Evolutionary conservation across 2,888 invertebrate species (phyloP).

Genomic region (Zonitis immaculata): DNA sequence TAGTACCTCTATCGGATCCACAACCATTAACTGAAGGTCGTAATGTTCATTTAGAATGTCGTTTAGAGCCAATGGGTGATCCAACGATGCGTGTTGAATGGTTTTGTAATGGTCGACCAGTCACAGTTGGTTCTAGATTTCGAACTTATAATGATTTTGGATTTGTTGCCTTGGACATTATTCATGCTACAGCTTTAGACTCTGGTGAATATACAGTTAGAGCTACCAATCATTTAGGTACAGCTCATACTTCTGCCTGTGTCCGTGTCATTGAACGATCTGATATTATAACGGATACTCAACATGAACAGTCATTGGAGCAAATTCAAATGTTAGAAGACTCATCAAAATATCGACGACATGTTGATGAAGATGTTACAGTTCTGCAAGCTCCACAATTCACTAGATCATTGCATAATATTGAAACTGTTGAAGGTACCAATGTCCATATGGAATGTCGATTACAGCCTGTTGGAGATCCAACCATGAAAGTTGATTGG

Average conservation of each 20-base stretch:
- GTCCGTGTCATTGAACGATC: conserved; percentile 80
- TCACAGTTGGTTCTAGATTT: conserved; percentile 88
- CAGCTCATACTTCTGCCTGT: conserved; percentile 86
- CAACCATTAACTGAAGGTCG: conserved; percentile 81
- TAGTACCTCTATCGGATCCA: conserved; percentile 83
- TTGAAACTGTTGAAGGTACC: conserved; percentile 85
- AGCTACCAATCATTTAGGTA: conserved; percentile 90
- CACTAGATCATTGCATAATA: conserved; percentile 79
- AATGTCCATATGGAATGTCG: conserved; percentile 91
- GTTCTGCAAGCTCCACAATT: conserved; percentile 84
- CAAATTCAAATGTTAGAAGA: conserved; percentile 90
- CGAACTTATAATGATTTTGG: conserved; percentile 96
- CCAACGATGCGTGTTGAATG: conserved; percentile 94
- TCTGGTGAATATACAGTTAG: conserved; percentile 92
- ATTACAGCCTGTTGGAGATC: conserved; percentile 84
- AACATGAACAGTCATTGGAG: conserved; percentile 87
- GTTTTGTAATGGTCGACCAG: conserved; percentile 89
- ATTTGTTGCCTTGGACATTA: conserved; percentile 92
- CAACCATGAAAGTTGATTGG: conserved; percentile 94
- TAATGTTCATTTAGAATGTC: conserved; percentile 86
- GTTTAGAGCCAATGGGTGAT: conserved; percentile 92
- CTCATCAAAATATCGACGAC: conserved; percentile 64
- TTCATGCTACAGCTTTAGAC: conserved; percentile 90
- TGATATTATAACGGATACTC: conserved; percentile 81
- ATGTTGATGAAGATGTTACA: conserved; percentile 74